Conservation (phyloP, 2,797 vertebrate species). For the Lacerta bilineata region DNA sequence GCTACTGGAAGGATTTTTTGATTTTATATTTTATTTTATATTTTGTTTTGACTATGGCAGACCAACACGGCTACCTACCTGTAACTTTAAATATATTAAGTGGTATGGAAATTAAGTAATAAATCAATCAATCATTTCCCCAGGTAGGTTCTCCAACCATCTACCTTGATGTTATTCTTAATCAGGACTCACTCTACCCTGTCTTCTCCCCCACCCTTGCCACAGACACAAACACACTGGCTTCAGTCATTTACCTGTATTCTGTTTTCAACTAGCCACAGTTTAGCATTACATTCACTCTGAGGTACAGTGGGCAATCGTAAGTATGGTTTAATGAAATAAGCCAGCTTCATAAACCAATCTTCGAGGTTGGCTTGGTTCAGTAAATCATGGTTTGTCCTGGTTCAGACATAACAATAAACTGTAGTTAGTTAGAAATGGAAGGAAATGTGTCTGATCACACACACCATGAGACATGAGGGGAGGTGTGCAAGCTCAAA, state of each 20-base stretch:
- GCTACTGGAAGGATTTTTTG: too few relatives aligned
- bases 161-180: too few relatives aligned
- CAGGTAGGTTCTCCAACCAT: too few relatives aligned
- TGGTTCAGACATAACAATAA: not conserved
- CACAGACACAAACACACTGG: not conserved
- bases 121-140: too few relatives aligned
- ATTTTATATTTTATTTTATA: too few relatives aligned
- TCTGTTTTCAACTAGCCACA: not conserved
- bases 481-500: not conserved
- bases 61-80: too few relatives aligned
- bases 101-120: too few relatives aligned
- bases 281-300: not conserved
- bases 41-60: too few relatives aligned
- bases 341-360: not conserved
- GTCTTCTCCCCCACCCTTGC: too few relatives aligned
- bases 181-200: too few relatives aligned
- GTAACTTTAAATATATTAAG: too few relatives aligned
- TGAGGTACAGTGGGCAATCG: not conserved
- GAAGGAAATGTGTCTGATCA: not conserved
- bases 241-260: too few relatives aligned
- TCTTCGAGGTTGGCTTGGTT: not conserved
- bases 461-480: not conserved
- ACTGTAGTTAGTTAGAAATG: not conserved
- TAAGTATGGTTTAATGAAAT: constrained; percentile 5
- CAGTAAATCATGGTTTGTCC: not conserved